Conservation (phyloP, 2,113 vertebrate genomes). For the Eublepharis macularius region DNA sequence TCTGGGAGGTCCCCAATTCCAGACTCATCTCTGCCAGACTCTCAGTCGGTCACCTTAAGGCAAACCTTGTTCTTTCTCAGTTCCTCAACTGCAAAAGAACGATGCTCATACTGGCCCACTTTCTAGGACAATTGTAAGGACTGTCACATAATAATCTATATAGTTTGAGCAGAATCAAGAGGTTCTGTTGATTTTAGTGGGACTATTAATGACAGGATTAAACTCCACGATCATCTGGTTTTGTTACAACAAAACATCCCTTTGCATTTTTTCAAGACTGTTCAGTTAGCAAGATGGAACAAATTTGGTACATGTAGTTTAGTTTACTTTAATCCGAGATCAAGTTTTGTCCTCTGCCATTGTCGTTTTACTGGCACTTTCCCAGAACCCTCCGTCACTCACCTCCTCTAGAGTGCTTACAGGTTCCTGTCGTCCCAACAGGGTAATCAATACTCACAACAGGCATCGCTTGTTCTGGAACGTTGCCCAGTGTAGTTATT, state of each 20-base stretch:
- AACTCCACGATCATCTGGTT: not conserved
- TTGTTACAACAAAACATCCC: not conserved
- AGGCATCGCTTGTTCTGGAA: not conserved
- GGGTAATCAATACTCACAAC: not conserved
- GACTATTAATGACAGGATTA: not conserved
- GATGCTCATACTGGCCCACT: too few relatives aligned
- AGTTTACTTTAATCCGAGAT: conserved; percentile 32
- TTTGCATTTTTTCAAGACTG: not conserved
- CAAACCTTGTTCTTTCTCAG: too few relatives aligned
- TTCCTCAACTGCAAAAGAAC: too few relatives aligned
- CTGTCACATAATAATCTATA: too few relatives aligned
- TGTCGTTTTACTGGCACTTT: conserved; percentile 5
- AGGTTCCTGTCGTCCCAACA: conserved; percentile 1
- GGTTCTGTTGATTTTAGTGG: not conserved
- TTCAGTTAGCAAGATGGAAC: not conserved
- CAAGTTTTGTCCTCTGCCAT: conserved; percentile 37
- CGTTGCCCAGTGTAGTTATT: not conserved
- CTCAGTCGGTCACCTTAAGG: too few relatives aligned
- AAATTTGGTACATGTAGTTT: not conserved
- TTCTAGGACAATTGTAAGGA: too few relatives aligned
- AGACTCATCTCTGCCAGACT: too few relatives aligned
- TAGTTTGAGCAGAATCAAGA: too few relatives aligned
- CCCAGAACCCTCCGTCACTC: not conserved
- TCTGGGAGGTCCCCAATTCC: too few relatives aligned
- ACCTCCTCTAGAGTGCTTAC: not conserved